Evolutionary conservation across 2,797 vertebrate species (phyloP).

Genomic region (Thamnophis elegans): DNA sequence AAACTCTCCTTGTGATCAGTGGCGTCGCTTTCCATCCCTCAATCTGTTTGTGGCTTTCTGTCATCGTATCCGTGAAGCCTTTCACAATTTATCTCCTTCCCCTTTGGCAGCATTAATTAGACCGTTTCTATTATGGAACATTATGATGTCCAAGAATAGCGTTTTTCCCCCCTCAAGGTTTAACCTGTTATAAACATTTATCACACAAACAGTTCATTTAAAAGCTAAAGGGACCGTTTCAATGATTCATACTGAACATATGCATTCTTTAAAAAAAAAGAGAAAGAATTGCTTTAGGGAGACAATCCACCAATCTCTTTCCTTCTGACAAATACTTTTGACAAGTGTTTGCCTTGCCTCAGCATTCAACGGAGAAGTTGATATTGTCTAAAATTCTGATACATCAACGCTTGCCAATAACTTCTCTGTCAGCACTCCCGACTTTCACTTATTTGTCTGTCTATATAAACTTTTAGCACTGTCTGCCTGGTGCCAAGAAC

Average conservation of each 20-base stretch:
- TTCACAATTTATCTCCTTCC: not conserved
- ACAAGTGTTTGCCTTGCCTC: constrained; percentile 40
- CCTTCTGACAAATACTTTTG: constrained; percentile 5
- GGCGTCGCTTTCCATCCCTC: not conserved
- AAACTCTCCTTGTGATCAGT: not conserved
- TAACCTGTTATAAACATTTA: not conserved
- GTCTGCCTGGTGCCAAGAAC: constrained; percentile 31
- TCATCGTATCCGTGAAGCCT: not conserved
- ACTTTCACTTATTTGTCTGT: constrained; percentile 47
- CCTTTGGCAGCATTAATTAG: not conserved
- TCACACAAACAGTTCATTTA: not conserved
- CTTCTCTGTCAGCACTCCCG: constrained; percentile 27
- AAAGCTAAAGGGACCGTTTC: not conserved
- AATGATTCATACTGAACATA: constrained; percentile 5
- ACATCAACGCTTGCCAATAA: constrained; percentile 42
- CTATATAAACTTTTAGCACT: constrained; percentile 40
- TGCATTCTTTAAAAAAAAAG: not conserved
- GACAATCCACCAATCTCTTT: not conserved
- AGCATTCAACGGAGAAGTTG: constrained; percentile 23
- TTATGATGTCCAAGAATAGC: not conserved
- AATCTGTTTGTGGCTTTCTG: no score
- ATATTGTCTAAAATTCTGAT: constrained; percentile 52
- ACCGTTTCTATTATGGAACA: not conserved
- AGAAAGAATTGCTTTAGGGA: not conserved
- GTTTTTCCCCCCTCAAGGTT: not conserved